Conservation (phyloP, 2,113 vertebrate species). For the Ia io region DNA sequence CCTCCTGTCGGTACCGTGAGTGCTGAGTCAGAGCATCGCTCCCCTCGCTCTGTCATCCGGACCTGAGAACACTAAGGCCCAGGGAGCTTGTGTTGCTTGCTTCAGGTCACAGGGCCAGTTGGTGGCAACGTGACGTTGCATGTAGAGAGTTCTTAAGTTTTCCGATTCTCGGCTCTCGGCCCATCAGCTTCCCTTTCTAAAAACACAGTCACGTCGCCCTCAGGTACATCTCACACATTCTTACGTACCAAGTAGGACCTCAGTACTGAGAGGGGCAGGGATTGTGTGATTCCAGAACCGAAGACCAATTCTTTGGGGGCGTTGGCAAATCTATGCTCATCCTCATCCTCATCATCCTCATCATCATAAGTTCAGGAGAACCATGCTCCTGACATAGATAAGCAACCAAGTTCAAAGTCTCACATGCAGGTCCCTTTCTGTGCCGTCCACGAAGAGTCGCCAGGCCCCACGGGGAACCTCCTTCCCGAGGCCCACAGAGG, state of each 20-base stretch:
- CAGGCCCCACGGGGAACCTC: not conserved
- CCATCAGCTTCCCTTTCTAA: not conserved
- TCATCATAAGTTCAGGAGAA: not conserved
- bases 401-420: not conserved
- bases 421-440: not conserved
- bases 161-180: not conserved
- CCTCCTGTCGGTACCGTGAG: accelerated
- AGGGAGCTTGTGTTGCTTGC: not conserved
- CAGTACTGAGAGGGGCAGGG: not conserved
- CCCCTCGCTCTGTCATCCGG: not conserved
- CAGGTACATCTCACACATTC: not conserved
- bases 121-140: not conserved
- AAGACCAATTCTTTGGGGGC: not conserved
- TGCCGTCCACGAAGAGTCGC: too few relatives aligned
- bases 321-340: not conserved
- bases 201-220: not conserved
- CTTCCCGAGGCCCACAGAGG: not conserved
- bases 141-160: not conserved
- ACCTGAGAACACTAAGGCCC: not conserved
- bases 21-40: not conserved
- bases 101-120: not conserved
- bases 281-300: not conserved
- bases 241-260: not conserved
- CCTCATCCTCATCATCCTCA: too few relatives aligned
- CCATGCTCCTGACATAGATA: not conserved